phyloP scores from a whole-genome alignment of 2,888 invertebrate genomes.

The Antheraea yamamai region DNA sequence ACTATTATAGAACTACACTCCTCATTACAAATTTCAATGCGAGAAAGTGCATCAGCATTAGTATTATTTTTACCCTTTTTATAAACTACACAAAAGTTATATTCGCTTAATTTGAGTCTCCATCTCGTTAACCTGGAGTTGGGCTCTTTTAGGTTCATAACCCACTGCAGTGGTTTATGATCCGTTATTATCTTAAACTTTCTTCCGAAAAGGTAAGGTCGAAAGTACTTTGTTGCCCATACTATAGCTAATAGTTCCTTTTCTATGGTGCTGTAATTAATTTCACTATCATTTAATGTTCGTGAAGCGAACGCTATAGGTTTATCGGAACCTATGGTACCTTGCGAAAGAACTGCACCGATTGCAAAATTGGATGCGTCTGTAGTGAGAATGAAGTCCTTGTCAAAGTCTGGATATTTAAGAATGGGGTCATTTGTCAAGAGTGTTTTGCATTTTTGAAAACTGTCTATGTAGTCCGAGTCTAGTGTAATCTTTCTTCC shows the following conservation, averaged over 20 bases:
- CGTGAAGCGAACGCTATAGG: constrained; percentile 29
- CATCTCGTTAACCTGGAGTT: constrained; percentile 43
- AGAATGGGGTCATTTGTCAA: constrained; percentile 41
- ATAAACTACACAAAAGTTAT: constrained; percentile 29
- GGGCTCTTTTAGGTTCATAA: constrained; percentile 43
- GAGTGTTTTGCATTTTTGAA: constrained; percentile 30
- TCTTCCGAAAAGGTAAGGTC: not conserved
- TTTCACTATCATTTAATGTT: constrained; percentile 32
- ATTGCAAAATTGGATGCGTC: constrained; percentile 45
- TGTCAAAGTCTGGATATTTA: constrained; percentile 12
- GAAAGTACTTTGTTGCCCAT: not conserved
- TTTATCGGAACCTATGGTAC: constrained; percentile 28
- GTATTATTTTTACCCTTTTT: constrained; percentile 29
- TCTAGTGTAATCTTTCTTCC: constrained; percentile 25
- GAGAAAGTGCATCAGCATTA: constrained; percentile 31
- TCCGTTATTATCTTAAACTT: constrained; percentile 36
- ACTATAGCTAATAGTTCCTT: constrained; percentile 26
- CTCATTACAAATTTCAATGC: constrained; percentile 28
- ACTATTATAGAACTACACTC: not conserved
- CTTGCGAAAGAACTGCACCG: constrained; percentile 38
- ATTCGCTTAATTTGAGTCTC: constrained; percentile 31
- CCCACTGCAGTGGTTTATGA: constrained; percentile 48
- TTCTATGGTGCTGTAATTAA: constrained; percentile 37
- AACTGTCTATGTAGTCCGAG: constrained; percentile 32
- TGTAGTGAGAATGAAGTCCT: constrained; percentile 34